Evolutionary conservation across 2,113 vertebrate species (phyloP).

Genomic region (Hyla sarda): DNA sequence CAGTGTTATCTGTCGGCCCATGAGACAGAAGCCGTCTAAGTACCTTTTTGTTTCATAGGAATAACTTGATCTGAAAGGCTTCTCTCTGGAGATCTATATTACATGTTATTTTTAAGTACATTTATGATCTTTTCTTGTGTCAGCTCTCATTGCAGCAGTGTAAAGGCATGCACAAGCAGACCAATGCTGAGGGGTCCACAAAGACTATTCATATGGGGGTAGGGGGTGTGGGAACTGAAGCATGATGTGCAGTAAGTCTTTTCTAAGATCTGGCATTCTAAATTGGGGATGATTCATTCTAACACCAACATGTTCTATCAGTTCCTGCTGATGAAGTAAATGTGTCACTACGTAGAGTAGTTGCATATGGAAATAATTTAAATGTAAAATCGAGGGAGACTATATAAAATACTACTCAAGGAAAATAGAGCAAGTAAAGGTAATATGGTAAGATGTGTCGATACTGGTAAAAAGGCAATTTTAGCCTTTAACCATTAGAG

Average conservation of each 20-base stretch:
- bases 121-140: neutral
- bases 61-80: neutral
- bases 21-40: conserved; percentile 8
- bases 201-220: neutral
- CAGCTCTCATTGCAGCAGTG: neutral
- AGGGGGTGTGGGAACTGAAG: neutral
- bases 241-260: neutral
- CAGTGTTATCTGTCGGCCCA: neutral
- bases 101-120: neutral
- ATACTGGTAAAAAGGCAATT: no score
- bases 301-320: neutral
- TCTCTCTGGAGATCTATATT: neutral
- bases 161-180: conserved; percentile 29
- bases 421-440: no score
- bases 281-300: neutral
- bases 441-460: no score
- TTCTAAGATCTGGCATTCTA: neutral
- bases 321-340: neutral
- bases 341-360: neutral
- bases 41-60: conserved; percentile 12
- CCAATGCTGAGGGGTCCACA: neutral
- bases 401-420: no score
- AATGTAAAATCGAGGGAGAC: no score
- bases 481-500: no score
- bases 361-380: neutral